A percentile compares a stretch with the other conserved stretches of the same genome.
phyloP scores from a whole-genome alignment of 2,113 vertebrate genomes.

The Tachycineta bicolor region DNA sequence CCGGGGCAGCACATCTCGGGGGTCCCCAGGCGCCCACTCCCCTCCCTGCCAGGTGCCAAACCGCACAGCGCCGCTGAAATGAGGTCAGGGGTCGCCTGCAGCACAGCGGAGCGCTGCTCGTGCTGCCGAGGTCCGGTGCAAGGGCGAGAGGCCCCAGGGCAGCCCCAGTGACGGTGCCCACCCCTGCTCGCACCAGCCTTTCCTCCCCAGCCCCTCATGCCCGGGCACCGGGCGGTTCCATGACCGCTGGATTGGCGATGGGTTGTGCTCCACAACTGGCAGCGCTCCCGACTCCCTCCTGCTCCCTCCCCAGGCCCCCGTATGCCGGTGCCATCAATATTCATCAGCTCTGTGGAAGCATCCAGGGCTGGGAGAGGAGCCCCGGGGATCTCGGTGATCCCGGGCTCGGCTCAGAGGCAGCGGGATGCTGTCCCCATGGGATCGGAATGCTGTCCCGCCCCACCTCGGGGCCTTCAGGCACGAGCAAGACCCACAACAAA shows the following conservation, averaged over 20 bases:
- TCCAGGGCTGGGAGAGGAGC: not conserved
- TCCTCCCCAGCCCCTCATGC: not conserved
- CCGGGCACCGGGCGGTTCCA: not conserved
- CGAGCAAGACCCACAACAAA: not conserved
- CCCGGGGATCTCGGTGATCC: not conserved
- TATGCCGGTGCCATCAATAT: not conserved
- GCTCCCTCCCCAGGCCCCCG: not conserved
- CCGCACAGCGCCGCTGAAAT: not conserved
- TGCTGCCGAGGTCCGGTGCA: not conserved
- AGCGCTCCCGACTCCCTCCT: not conserved
- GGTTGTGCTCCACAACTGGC: not conserved
- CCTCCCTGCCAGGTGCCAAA: not conserved
- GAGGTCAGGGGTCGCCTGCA: slow-evolving; percentile 39
- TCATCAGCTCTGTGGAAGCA: not conserved
- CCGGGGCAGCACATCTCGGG: not conserved
- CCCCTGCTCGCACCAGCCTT: not conserved
- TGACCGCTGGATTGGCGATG: not conserved
- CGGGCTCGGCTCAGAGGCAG: accelerated
- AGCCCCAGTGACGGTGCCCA: not conserved
- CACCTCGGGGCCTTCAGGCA: not conserved
- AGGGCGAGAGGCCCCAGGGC: not conserved
- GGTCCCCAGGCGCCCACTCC: not conserved
- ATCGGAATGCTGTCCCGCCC: not conserved
- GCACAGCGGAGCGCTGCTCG: not conserved
- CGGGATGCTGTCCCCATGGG: not conserved